These are phyloP conservation scores for Actinostola sp. DNA, from an alignment of 92 coral and sea anemone genomes.

Conservation along the genomic window DNA sequence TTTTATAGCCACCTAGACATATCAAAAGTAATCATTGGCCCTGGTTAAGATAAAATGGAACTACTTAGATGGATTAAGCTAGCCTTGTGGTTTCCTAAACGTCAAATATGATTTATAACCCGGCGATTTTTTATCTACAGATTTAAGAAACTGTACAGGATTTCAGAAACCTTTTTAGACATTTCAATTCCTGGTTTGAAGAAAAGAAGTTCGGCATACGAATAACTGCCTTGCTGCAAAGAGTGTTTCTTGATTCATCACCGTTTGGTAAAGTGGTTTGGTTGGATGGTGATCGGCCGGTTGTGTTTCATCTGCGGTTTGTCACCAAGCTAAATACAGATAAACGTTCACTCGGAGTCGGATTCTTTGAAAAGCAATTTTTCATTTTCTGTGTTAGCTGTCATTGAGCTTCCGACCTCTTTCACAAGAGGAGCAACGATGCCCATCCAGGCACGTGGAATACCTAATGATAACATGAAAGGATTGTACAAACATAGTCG, in stretches of 20 bases:
- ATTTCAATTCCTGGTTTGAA: neutral
- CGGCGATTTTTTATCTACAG: neutral
- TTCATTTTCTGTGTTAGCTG: constrained; percentile 27
- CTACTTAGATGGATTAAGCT: neutral
- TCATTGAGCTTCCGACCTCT: constrained; percentile 23
- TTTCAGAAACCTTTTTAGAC: neutral
- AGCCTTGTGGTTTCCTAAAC: neutral
- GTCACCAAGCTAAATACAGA: constrained; percentile 15
- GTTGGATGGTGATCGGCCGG: neutral
- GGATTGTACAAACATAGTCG: too few relatives aligned
- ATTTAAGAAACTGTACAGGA: neutral
- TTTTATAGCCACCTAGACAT: too few relatives aligned
- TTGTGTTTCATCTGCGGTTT: constrained; percentile 6
- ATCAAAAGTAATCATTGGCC: neutral
- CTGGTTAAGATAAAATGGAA: neutral
- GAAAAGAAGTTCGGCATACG: neutral
- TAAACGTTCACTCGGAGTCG: constrained; percentile 4
- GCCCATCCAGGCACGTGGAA: neutral
- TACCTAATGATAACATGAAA: too few relatives aligned
- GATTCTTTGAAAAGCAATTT: constrained; percentile 10
- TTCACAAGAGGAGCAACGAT: neutral
- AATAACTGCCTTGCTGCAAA: neutral
- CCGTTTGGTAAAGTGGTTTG: constrained; percentile 4
- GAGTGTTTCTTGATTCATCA: neutral
- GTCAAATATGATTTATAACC: constrained; percentile 15